phyloP scores from a whole-genome alignment of 2,797 vertebrate genomes.

The Orestias chungarensis region DNA sequence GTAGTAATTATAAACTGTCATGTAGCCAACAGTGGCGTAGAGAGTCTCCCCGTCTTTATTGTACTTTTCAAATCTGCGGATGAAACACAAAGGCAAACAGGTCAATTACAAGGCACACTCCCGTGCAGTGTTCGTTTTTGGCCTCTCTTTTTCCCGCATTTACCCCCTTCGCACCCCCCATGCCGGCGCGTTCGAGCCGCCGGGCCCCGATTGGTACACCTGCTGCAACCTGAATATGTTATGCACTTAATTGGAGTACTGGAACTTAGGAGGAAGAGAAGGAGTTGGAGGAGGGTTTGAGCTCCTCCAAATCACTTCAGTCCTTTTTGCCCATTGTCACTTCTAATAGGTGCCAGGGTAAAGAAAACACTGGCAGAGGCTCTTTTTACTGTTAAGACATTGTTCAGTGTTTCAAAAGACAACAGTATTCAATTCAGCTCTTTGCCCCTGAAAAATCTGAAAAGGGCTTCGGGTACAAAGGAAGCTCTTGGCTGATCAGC shows the following conservation, averaged over 20 bases:
- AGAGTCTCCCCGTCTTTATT: slow-evolving; percentile 99
- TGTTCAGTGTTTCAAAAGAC: slow-evolving; percentile 98
- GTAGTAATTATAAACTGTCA: slow-evolving; percentile 99
- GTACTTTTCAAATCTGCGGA: slow-evolving; percentile 99
- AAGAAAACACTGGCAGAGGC: slow-evolving; percentile 99
- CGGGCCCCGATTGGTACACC: slow-evolving; percentile 96
- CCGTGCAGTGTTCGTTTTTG: slow-evolving; percentile 95
- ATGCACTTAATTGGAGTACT: slow-evolving; percentile 99
- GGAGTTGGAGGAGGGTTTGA: slow-evolving; percentile 86
- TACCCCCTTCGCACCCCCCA: slow-evolving; percentile 45
- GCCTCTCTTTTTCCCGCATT: slow-evolving; percentile 82
- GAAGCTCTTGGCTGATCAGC: slow-evolving; percentile 97
- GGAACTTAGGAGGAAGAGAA: slow-evolving; percentile 92
- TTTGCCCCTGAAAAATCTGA: slow-evolving; percentile 89
- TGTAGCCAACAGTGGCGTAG: slow-evolving; percentile 99
- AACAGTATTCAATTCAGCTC: slow-evolving; percentile 99
- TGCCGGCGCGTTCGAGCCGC: slow-evolving; percentile 93
- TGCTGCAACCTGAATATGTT: slow-evolving; percentile 99
- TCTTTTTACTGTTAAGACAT: slow-evolving; percentile 99
- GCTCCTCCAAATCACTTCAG: slow-evolving; percentile 99
- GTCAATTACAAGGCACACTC: slow-evolving; percentile 99
- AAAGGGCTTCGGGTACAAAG: slow-evolving; percentile 82
- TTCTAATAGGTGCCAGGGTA: slow-evolving; percentile 99
- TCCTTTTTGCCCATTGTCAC: slow-evolving; percentile 98
- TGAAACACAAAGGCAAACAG: slow-evolving; percentile 98